These are phyloP conservation scores for Rhadinocentrus ornatus DNA, from an alignment of 2,797 vertebrate genomes.

Conservation along the genomic window DNA sequence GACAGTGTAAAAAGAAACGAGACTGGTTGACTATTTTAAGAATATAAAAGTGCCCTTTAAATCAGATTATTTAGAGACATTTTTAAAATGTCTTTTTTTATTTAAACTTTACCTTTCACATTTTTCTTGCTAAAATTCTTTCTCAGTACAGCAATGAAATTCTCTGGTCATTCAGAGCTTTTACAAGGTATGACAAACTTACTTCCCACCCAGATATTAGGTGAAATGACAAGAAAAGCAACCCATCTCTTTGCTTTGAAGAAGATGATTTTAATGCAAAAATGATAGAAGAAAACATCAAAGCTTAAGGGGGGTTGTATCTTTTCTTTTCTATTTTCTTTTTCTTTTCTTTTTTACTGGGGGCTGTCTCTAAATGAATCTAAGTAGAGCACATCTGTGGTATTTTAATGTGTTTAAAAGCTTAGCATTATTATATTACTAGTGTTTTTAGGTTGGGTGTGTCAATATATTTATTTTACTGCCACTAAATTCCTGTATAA, in stretches of 20 bases:
- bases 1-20: background rate
- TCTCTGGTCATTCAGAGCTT: slow-evolving; percentile 4
- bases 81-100: background rate
- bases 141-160: background rate
- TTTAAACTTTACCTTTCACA: background rate
- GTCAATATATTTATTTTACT: slow-evolving; percentile 37
- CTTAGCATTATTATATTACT: slow-evolving; percentile 34
- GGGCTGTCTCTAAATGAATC: slow-evolving; percentile 31
- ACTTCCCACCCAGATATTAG: slow-evolving; percentile 21
- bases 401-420: slow-evolving; percentile 50
- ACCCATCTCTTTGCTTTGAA: slow-evolving; percentile 40
- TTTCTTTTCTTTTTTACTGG: too few relatives aligned
- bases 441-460: slow-evolving; percentile 38
- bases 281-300: slow-evolving; percentile 49
- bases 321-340: too few relatives aligned
- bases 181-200: slow-evolving; percentile 8
- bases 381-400: slow-evolving; percentile 12
- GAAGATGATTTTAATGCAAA: slow-evolving; percentile 29
- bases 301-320: slow-evolving; percentile 11
- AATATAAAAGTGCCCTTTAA: background rate
- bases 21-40: background rate
- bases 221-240: slow-evolving; percentile 22
- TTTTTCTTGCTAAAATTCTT: slow-evolving; percentile 2
- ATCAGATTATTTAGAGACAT: background rate
- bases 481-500: slow-evolving; percentile 45